Percentiles rank a stretch among this genome's conserved stretches.
Conservation (phyloP, 2,888 invertebrate genomes). For the Heliconius erato region DNA sequence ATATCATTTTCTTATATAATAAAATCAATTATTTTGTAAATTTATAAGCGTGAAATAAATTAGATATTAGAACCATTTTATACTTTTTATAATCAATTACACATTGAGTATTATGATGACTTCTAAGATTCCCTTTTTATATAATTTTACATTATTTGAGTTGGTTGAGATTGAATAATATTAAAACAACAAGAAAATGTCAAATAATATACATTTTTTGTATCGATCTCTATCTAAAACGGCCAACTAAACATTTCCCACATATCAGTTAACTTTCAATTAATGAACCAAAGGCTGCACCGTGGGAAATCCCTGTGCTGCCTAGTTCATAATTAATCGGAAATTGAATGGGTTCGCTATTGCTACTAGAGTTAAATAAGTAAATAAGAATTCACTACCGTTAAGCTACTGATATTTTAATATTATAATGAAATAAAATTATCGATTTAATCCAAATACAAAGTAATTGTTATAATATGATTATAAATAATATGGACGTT, state of each 20-base stretch:
- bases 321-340: constrained; percentile 27
- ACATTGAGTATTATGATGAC: background rate
- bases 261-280: constrained; percentile 31
- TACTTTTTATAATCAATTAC: background rate
- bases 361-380: background rate
- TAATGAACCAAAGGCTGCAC: constrained; percentile 33
- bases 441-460: background rate
- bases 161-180: background rate
- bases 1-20: background rate
- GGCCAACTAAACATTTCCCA: constrained; percentile 21
- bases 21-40: background rate
- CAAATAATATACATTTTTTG: background rate
- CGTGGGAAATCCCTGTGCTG: constrained; percentile 42
- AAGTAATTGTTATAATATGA: background rate
- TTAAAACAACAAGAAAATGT: background rate
- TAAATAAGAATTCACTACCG: background rate
- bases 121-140: background rate
- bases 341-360: constrained; percentile 11
- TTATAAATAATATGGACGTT: too few relatives aligned
- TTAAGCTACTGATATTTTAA: background rate
- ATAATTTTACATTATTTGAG: background rate
- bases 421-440: background rate
- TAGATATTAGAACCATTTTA: background rate
- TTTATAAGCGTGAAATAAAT: background rate
- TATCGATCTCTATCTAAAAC: constrained; percentile 10